Conservation (phyloP, 1,140 invertebrate species). For the Proctacanthus coquilletti region DNA sequence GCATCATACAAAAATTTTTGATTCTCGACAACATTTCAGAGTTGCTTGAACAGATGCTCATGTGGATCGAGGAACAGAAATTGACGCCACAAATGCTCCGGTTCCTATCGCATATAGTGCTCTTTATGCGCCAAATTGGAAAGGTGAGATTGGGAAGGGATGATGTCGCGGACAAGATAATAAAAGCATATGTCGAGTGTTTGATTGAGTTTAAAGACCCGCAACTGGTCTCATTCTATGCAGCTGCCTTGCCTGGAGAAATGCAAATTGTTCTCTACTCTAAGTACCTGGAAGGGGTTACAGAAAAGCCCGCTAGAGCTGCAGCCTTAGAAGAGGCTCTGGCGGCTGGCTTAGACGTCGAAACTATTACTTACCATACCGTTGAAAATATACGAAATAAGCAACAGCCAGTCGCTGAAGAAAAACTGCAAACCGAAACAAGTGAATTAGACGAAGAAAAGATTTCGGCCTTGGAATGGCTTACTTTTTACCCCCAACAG, state of each 20-base stretch:
- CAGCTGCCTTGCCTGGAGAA: conserved; percentile 50
- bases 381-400: conserved; percentile 55
- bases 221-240: conserved; percentile 70
- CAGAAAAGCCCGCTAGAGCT: conserved; percentile 32
- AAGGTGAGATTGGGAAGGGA: conserved; percentile 44
- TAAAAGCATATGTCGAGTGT: conserved; percentile 51
- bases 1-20: conserved; percentile 59
- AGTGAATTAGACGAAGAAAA: conserved; percentile 28
- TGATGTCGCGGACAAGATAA: conserved; percentile 51
- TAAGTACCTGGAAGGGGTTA: conserved; percentile 51
- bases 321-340: conserved; percentile 48
- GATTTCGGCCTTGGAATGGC: conserved; percentile 77
- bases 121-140: conserved; percentile 66
- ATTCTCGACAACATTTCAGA: conserved; percentile 54
- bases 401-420: conserved; percentile 5
- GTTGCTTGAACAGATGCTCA: conserved; percentile 43
- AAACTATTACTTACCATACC: conserved; percentile 63
- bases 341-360: conserved; percentile 64
- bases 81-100: conserved; percentile 37
- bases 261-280: conserved; percentile 66
- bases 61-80: conserved; percentile 32
- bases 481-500: conserved; percentile 64
- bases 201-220: conserved; percentile 58
- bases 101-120: conserved; percentile 69
- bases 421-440: conserved; percentile 13